phyloP scores from a whole-genome alignment of 2,113 vertebrate genomes.

The Phaethon lepturus region DNA sequence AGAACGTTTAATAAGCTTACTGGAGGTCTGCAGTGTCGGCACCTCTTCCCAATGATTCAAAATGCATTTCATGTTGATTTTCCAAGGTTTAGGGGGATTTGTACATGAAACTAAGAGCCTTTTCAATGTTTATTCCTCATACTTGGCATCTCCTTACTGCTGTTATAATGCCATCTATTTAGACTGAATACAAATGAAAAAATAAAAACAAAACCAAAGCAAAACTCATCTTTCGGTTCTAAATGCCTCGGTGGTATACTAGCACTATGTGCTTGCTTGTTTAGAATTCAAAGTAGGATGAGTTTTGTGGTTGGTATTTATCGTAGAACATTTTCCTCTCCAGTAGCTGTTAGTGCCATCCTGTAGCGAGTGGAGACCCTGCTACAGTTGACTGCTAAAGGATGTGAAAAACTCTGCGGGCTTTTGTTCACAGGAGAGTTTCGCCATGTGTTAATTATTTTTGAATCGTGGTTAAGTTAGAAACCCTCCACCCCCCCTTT shows the following conservation, averaged over 20 bases:
- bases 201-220: neutral
- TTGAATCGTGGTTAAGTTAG: neutral
- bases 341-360: neutral
- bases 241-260: neutral
- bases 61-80: slow-evolving; percentile 17
- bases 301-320: neutral
- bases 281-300: neutral
- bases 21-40: neutral
- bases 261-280: neutral
- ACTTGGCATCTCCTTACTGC: neutral
- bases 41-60: neutral
- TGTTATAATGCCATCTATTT: neutral
- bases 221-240: neutral
- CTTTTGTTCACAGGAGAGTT: neutral
- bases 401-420: neutral
- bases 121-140: neutral
- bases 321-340: neutral
- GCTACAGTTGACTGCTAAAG: neutral
- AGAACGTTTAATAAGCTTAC: neutral
- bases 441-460: neutral
- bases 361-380: neutral
- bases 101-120: neutral
- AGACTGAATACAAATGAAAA: neutral
- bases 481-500: neutral
- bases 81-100: slow-evolving; percentile 8